Evolutionary conservation across 2,113 vertebrate species (phyloP).

Genomic region (Urocynchramus pylzowi): DNA sequence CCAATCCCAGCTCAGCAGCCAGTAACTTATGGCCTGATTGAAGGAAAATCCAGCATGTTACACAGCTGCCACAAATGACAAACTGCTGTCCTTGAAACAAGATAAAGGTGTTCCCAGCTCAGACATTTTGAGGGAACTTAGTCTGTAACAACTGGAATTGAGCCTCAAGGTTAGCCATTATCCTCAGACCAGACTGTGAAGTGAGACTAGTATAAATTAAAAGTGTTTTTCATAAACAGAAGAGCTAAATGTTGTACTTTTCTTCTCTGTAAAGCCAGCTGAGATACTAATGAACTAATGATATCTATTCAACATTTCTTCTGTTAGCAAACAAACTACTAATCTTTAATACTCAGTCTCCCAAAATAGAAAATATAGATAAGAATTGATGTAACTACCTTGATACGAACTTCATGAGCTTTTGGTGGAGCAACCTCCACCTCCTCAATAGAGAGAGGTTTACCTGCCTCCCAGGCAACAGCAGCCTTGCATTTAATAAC

Average conservation of each 20-base stretch:
- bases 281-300: not conserved
- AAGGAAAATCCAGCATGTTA: not conserved
- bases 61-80: not conserved
- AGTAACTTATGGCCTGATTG: not conserved
- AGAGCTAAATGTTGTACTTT: not conserved
- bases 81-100: not conserved
- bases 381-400: constrained; percentile 64
- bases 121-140: not conserved
- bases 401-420: constrained; percentile 83
- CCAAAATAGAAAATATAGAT: not conserved
- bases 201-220: not conserved
- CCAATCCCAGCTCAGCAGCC: not conserved
- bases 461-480: constrained; percentile 79
- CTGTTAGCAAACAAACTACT: not conserved
- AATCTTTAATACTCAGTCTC: not conserved
- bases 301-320: not conserved
- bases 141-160: not conserved
- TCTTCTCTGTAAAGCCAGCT: not conserved
- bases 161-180: not conserved
- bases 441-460: constrained; percentile 79
- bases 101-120: not conserved
- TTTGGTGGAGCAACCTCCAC: constrained; percentile 79
- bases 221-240: not conserved
- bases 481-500: constrained; percentile 81
- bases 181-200: not conserved